Percentiles rank a stretch among this genome's conserved stretches.
phyloP scores from a whole-genome alignment of 2,113 vertebrate genomes.

The Calidris pugnax region DNA sequence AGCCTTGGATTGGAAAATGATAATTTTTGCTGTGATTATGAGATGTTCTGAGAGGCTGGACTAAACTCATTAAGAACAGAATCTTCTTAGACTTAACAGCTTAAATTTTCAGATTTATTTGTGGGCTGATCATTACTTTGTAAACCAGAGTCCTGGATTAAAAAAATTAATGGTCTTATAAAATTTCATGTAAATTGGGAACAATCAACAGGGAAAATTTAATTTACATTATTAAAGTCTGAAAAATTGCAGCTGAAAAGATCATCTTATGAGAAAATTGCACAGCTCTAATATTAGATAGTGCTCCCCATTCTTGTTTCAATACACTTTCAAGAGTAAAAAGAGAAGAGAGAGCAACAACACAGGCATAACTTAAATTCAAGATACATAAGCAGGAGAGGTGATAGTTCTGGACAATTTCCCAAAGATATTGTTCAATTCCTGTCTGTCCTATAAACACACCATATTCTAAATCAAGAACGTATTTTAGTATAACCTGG shows the following conservation, averaged over 20 bases:
- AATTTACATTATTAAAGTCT: background rate
- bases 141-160: background rate
- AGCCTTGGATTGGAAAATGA: background rate
- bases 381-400: background rate
- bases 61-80: background rate
- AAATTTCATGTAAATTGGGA: background rate
- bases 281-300: background rate
- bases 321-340: background rate
- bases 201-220: background rate
- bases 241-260: background rate
- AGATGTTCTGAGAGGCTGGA: background rate
- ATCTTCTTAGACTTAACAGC: background rate
- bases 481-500: background rate
- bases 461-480: fast-evolving
- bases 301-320: background rate
- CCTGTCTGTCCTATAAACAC: background rate
- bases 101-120: background rate
- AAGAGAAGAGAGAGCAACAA: background rate
- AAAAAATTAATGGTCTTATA: background rate
- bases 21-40: background rate
- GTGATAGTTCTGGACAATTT: background rate
- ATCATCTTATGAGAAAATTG: background rate
- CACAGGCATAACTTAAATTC: background rate
- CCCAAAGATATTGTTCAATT: background rate
- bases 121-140: background rate